A percentile compares a stretch with the other conserved stretches of the same genome.
These are phyloP conservation scores for Achatina immaculata DNA, from an alignment of 1,140 invertebrate species.

Conservation along the genomic window DNA sequence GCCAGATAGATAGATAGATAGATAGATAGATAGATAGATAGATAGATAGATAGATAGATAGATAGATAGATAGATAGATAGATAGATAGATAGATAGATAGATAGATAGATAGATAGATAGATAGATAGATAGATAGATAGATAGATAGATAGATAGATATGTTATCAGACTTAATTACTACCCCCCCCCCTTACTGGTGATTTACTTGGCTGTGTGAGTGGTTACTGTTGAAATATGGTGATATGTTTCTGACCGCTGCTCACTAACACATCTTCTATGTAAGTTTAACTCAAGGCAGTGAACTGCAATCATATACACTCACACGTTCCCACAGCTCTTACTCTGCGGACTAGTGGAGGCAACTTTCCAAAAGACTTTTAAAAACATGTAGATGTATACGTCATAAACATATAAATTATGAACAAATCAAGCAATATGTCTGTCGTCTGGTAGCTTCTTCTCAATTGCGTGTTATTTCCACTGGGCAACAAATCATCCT, in stretches of 20 bases:
- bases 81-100: slow-evolving; percentile 5
- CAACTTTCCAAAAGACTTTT: too few species aligned
- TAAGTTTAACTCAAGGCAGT: not conserved
- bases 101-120: slow-evolving; percentile 9
- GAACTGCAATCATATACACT: not conserved
- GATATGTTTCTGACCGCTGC: not conserved
- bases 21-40: slow-evolving; percentile 3
- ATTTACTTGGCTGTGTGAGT: not conserved
- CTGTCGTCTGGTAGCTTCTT: too few species aligned
- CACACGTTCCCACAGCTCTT: not conserved
- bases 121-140: slow-evolving; percentile 5
- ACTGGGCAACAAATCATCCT: too few species aligned
- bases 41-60: slow-evolving; percentile 5
- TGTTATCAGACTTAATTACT: not conserved
- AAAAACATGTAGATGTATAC: too few species aligned
- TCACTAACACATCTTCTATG: not conserved
- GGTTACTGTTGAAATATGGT: not conserved
- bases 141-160: slow-evolving; percentile 8
- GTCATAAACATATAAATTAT: too few species aligned
- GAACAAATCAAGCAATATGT: too few species aligned
- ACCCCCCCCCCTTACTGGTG: not conserved
- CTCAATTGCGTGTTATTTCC: too few species aligned
- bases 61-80: not conserved
- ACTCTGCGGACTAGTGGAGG: too few species aligned
- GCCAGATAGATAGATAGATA: slow-evolving; percentile 6